phyloP scores from a whole-genome alignment of 35 echinoderm and acorn worm species.

The Holothuria glaberrima region DNA sequence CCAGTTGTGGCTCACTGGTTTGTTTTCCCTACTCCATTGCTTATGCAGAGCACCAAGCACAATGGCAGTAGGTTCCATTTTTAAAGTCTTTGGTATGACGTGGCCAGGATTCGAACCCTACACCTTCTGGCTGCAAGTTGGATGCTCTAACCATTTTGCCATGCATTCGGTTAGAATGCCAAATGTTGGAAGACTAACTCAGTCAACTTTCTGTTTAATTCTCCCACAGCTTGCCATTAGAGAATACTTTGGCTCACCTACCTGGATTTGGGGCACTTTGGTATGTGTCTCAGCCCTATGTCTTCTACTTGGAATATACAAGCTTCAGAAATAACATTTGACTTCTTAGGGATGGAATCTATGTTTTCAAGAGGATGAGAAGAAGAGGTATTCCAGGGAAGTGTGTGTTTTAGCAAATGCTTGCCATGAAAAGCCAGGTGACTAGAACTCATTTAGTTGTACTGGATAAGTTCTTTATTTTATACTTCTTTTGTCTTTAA shows the following conservation, averaged over 20 bases:
- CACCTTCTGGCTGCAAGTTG: no score
- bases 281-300: constrained; percentile 50
- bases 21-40: no score
- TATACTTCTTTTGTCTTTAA: background rate
- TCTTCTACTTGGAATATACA: constrained; percentile 62
- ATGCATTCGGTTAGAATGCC: no score
- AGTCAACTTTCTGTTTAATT: constrained; percentile 19
- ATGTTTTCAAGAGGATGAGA: no score
- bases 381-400: background rate
- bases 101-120: no score
- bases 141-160: no score
- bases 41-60: no score
- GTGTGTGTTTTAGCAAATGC: background rate
- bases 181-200: no score
- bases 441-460: background rate
- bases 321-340: constrained; percentile 54
- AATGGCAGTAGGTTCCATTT: no score
- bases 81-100: no score
- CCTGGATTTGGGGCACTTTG: constrained; percentile 63
- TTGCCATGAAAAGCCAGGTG: background rate
- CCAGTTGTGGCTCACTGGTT: no score
- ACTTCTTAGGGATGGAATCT: background rate
- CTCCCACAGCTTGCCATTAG: constrained; percentile 71
- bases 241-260: constrained; percentile 81
- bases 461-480: background rate